Evolutionary conservation across 2,797 vertebrate species (phyloP).

Genomic region (Graptemys geographica): DNA sequence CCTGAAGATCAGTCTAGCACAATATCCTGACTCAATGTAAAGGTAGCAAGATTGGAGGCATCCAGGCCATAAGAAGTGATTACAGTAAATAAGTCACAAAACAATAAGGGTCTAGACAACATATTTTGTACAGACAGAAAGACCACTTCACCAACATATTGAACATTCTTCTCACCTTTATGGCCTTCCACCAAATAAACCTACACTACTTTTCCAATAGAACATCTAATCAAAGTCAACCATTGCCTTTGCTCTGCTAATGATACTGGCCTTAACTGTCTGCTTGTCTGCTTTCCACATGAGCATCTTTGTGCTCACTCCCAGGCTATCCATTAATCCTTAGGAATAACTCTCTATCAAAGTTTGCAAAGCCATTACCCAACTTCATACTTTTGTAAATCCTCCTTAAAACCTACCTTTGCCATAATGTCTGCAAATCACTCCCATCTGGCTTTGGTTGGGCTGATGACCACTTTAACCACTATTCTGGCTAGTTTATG

Average conservation of each 20-base stretch:
- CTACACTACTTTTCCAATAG: neutral
- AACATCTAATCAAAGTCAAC: neutral
- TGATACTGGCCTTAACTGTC: neutral
- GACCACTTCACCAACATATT: neutral
- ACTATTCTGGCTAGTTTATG: neutral
- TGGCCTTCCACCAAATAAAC: neutral
- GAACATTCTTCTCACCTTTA: neutral
- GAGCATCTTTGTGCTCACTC: neutral
- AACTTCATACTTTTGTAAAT: neutral
- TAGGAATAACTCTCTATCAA: neutral
- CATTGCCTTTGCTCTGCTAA: neutral
- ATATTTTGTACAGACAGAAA: neutral
- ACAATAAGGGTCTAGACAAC: neutral
- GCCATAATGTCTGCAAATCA: neutral
- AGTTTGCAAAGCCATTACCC: neutral
- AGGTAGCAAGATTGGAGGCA: neutral
- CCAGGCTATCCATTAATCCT: neutral
- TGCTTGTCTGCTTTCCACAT: neutral
- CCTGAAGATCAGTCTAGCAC: neutral
- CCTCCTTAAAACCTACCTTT: neutral
- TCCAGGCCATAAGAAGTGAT: constrained; percentile 4
- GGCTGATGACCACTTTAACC: neutral
- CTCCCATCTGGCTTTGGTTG: neutral
- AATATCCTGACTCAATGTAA: neutral
- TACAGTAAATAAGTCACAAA: neutral